phyloP scores from a whole-genome alignment of 2,797 vertebrate genomes.

The Melanotaenia maccullochi region DNA sequence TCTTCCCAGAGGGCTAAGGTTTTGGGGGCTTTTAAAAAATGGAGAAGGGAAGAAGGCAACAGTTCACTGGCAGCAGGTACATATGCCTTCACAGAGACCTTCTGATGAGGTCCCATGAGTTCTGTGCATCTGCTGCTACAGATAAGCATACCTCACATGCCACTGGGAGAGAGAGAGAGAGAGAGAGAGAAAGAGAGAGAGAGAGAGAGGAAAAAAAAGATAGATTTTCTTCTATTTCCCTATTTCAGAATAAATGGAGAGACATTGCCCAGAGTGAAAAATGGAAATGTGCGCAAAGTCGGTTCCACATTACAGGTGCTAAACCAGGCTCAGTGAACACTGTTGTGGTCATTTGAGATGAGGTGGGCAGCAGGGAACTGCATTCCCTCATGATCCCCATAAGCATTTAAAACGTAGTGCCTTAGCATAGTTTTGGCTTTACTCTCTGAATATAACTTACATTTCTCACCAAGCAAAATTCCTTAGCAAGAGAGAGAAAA shows the following conservation, averaged over 20 bases:
- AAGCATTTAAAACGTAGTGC: slow-evolving; percentile 42
- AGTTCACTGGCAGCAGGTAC: slow-evolving; percentile 75
- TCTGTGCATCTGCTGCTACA: slow-evolving; percentile 79
- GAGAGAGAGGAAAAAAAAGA: slow-evolving; percentile 33
- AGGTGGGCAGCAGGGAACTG: slow-evolving; percentile 13
- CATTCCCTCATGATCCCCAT: slow-evolving; percentile 50
- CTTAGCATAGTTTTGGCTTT: slow-evolving; percentile 46
- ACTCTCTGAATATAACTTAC: slow-evolving; percentile 33
- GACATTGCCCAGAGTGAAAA: slow-evolving; percentile 65
- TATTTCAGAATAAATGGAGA: slow-evolving; percentile 62
- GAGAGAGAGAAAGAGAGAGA: no score
- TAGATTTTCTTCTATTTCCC: slow-evolving; percentile 57
- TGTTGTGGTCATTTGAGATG: slow-evolving; percentile 53
- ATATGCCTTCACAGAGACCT: slow-evolving; percentile 71
- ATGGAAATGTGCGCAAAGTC: slow-evolving; percentile 66
- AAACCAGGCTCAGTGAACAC: slow-evolving; percentile 18
- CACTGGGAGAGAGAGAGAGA: slow-evolving; percentile 52
- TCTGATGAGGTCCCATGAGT: slow-evolving; percentile 85
- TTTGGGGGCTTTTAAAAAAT: slow-evolving; percentile 66
- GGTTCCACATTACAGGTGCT: slow-evolving; percentile 24
- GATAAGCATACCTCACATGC: slow-evolving; percentile 82
- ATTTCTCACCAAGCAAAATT: slow-evolving; percentile 28
- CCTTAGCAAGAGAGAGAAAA: not conserved
- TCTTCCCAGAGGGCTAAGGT: slow-evolving; percentile 62
- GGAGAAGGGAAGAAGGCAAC: slow-evolving; percentile 67